These are phyloP conservation scores for Acropora tenuis DNA, from an alignment of 64 coral and sea anemone genomes.

Conservation along the genomic window DNA sequence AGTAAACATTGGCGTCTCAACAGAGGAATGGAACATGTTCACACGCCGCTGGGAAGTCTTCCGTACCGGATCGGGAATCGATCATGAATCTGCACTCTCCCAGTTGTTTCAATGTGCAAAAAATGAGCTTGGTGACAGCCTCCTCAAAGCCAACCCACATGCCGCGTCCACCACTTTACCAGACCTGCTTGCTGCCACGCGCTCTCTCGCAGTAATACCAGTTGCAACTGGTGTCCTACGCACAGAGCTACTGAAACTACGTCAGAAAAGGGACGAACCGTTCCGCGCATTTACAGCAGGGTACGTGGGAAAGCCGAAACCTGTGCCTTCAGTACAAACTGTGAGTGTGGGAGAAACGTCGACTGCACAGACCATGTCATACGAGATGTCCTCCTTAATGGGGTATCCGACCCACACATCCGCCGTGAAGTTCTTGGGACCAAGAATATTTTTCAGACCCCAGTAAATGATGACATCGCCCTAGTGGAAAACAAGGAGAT, in stretches of 20 bases:
- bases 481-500: constrained; percentile 72
- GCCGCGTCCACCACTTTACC: constrained; percentile 25
- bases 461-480: constrained; percentile 57
- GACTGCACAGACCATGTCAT: constrained; percentile 79
- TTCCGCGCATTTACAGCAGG: constrained; percentile 69
- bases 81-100: constrained; percentile 32
- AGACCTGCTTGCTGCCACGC: constrained; percentile 63
- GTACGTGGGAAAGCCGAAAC: constrained; percentile 73
- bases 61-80: constrained; percentile 58
- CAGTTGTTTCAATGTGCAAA: constrained; percentile 67
- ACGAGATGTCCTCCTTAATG: constrained; percentile 66
- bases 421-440: constrained; percentile 61
- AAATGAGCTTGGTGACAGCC: constrained; percentile 53
- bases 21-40: constrained; percentile 69
- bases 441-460: constrained; percentile 32
- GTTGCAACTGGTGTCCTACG: constrained; percentile 61
- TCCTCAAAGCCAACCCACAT: constrained; percentile 55
- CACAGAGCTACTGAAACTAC: constrained; percentile 66
- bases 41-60: constrained; percentile 70
- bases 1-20: constrained; percentile 32
- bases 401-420: constrained; percentile 59
- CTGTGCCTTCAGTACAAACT: constrained; percentile 40
- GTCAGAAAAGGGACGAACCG: constrained; percentile 61
- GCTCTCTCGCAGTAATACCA: constrained; percentile 65
- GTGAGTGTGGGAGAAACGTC: constrained; percentile 52